Evolutionary conservation across 2,888 invertebrate genomes (phyloP), one percentile per base, ranked within the genome.

Genomic region (Eubasilissa splendida): DNA sequence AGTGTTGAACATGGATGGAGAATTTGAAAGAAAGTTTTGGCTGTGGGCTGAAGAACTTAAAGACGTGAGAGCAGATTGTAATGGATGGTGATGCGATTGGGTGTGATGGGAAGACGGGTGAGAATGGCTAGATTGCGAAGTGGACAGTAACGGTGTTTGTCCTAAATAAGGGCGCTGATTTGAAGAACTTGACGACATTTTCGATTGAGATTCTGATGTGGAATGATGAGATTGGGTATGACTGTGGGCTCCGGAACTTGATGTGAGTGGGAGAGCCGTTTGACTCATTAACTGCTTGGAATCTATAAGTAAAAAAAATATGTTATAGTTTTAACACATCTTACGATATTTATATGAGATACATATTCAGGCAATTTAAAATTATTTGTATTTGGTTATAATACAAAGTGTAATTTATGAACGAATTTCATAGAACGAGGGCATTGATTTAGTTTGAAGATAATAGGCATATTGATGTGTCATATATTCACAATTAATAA

Each of bases 111-210:
- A 76, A 85, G 86, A 85, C 82, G 86, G 87, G 85, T 87, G 88
- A 80, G 85, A 84, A 85, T 86, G 86, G 68, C 82, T 83, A 77
- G 80, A 83, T 84, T 85, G 84, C 81, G 85, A 86, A 76, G 89
- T 87, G 63, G 91, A 89, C 83, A 93, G 86, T 12, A 93, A 87
- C 5, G 92, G 90, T 33, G 92, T 92, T 85, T 92, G 92, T 1
- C 92, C 92, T 60, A 92, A 87, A 86, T 91, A 92, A 0, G 90
- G 90, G 14, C 89, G 86, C 54, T 89, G 84, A 14, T 66, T 79
- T 5, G 63, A 87, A 11, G 86, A 85, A 4, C 86, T 83, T 42
- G 83, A 54, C 1, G 80, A 79, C 68, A 80, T 76, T 71, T 83
- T 84, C 14, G 77, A 78, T 56, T 82, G 79, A 22, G 82, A 54